A percentile compares a stretch with the other conserved stretches of the same genome.
Conservation (phyloP, 2,113 vertebrate species). For the Eonycteris spelaea region DNA sequence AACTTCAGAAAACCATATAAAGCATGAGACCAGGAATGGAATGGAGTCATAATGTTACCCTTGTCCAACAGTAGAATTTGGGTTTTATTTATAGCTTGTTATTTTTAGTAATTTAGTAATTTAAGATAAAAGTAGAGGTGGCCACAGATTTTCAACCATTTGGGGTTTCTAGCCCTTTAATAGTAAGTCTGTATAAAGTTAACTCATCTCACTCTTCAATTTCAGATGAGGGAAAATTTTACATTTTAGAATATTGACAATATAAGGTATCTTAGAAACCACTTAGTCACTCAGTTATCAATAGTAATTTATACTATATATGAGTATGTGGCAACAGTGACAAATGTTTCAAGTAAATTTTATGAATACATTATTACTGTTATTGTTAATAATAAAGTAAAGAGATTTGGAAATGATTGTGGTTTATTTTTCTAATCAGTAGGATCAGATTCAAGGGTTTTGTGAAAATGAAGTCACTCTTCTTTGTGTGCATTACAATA, state of each 20-base stretch:
- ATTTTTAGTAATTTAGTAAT: conserved; percentile 34
- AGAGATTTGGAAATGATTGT: neutral
- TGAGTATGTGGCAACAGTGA: neutral
- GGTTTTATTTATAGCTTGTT: neutral
- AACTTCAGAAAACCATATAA: conserved; percentile 12
- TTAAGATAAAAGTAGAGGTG: conserved; percentile 7
- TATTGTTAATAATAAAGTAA: neutral
- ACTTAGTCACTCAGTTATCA: neutral
- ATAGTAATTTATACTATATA: conserved; percentile 11
- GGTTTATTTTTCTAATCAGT: neutral
- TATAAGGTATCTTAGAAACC: neutral
- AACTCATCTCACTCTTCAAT: neutral
- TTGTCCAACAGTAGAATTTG: conserved; percentile 5
- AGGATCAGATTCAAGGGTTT: conserved; percentile 25
- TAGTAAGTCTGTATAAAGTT: neutral
- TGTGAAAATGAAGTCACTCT: conserved; percentile 27
- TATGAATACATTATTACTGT: conserved; percentile 6
- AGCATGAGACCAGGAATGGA: neutral
- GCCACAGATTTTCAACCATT: conserved; percentile 20
- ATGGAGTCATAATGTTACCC: neutral
- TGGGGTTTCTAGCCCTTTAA: neutral
- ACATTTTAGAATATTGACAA: neutral
- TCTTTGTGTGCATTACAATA: neutral
- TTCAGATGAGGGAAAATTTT: neutral
- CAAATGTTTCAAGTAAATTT: neutral